Percentiles rank a stretch among this genome's conserved stretches.
These are phyloP conservation scores for Rhogogaster chlorosoma DNA, from an alignment of 2,888 invertebrate species.

Conservation along the genomic window DNA sequence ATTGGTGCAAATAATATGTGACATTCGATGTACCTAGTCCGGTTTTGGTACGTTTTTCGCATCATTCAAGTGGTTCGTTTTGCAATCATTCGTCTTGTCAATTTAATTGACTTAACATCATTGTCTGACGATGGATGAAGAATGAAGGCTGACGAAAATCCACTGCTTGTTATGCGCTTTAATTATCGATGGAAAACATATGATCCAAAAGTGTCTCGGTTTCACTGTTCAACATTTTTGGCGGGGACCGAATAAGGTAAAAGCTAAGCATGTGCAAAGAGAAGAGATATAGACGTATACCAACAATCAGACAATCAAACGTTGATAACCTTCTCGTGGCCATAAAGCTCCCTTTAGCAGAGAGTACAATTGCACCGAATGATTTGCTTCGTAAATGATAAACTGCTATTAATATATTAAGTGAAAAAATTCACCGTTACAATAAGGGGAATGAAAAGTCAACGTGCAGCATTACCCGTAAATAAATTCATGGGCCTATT, in stretches of 20 bases:
- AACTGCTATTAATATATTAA: slow-evolving; percentile 59
- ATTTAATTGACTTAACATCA: slow-evolving; percentile 4
- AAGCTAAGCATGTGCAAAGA: slow-evolving; percentile 44
- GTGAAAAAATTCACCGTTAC: slow-evolving; percentile 50
- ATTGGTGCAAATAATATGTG: no score
- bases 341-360: slow-evolving; percentile 60
- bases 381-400: slow-evolving; percentile 62
- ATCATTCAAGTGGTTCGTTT: background rate
- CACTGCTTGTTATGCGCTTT: background rate
- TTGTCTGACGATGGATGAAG: no score
- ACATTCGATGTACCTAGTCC: background rate
- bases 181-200: slow-evolving; percentile 9
- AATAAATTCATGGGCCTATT: background rate
- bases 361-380: slow-evolving; percentile 63
- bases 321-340: slow-evolving; percentile 67
- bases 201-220: slow-evolving; percentile 11
- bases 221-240: slow-evolving; percentile 10
- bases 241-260: slow-evolving; percentile 18
- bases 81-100: background rate
- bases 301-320: slow-evolving; percentile 61
- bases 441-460: background rate
- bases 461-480: background rate
- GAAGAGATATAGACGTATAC: slow-evolving; percentile 48
- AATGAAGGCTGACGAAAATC: background rate
- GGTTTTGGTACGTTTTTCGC: background rate